Evolutionary conservation across 2,797 vertebrate genomes (phyloP), one percentile per base, ranked within the genome.

Genomic region (Epinephelus coioides): DNA sequence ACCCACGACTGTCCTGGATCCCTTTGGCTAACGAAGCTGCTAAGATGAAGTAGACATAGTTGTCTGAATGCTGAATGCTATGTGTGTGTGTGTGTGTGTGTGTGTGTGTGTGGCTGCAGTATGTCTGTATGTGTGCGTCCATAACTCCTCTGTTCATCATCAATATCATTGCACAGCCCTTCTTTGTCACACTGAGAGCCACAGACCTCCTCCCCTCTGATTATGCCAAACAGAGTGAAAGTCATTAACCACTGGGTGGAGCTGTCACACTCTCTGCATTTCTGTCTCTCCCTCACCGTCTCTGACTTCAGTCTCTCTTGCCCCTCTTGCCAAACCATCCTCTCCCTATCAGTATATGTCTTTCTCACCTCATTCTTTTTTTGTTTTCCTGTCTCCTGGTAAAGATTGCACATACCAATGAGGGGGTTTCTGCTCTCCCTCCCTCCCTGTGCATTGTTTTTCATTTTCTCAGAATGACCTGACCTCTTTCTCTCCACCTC

Each of bases 241-340:
- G 2, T 73, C 46, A 87, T 82, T 66, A 67, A 65, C 95, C 95
- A 94, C 95, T 93, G 80, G 95, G 94, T 94, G 94, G 94, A 91
- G 95, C 94, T 95, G 87, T 91, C 84, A 90, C 89, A 83, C 93
- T 93, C 93, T 88, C 70, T 60, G 72, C 62, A 50, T 88, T 68
- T 51, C 38, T 54, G 2, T 61, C 44, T 59, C 34, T 34, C 11
- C 38, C 43, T 70, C 47, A 64, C 14, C 72, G 27, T 46, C 18
- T 69, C 15, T 81, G 27, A 75, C 54, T 66, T 76, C 23, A 75
- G 59, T 49, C 43, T 75, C 53, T 78, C 63, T 76, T 78, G 38
- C 30, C 5, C 78, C 56, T 62, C 40, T 85, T 68, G 34, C 78
- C 73, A 64, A 73, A 67, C 65, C 65, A 63, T 62, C 68, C 53